Base-by-base conservation (phyloP, 2,113 vertebrate species). In the Nyctibius bracteatus region DNA sequence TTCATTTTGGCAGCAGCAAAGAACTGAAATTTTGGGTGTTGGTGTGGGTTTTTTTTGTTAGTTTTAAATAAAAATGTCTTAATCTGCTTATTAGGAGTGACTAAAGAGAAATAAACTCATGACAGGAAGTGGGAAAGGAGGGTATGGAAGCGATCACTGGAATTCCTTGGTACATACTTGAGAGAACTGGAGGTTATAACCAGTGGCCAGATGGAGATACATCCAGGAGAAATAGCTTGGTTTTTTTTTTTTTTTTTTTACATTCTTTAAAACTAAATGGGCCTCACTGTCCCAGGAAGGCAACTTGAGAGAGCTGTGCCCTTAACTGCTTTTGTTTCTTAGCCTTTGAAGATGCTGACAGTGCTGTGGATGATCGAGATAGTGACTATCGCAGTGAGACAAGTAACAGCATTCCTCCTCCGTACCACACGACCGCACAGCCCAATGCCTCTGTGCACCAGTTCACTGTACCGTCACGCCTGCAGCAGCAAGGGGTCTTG, bases 371-470 rank as follows among this genome's bases (percentile, higher is more conserved):
- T 51, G 99, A 99, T 96, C 97, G 99, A 77, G 99, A 99, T 92
- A 99, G 99, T 10, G 99, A 99, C 97, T 99, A 99, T 87, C 99
- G 99, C 88, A 99, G 99, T 9, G 99, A 99, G 97, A 99, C 99
- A 4, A 99, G 99, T 96, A 99, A 97, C 97, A 99, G 99, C 96
- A 89, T 99, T 54, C 99, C 99, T 12, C 99, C 99, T 7, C 99
- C 98, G 0, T 99, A 98, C 97, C 99, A 99, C 95, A 99, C 98
- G 2, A 99, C 99, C 1, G 98, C 97, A 10, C 99, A 99, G 96
- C 99, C 99, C 91, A 99, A 99, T 12, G 99, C 99, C 41, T 99
- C 99, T 2, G 92, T 98, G 89, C 99, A 99, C 97, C 99, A 99
- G 98, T 99, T 99, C 94, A 97, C 99, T 1, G 98, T 98, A 47